These are phyloP conservation scores for Pogonocichla stellata DNA, from an alignment of 2,113 vertebrate genomes.

Conservation along the genomic window DNA sequence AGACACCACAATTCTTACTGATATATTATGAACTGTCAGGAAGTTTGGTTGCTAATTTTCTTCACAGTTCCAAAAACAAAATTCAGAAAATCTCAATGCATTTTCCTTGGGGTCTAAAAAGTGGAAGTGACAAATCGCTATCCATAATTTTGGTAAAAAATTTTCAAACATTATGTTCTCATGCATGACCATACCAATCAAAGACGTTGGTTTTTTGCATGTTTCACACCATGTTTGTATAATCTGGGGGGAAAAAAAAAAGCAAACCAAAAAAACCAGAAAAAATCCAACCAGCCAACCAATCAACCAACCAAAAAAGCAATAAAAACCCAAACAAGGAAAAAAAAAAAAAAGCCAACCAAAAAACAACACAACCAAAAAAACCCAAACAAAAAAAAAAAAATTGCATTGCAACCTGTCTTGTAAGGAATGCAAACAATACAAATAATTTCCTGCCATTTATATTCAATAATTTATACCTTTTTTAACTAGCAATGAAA, in stretches of 20 bases:
- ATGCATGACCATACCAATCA: background rate
- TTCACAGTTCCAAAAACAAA: background rate
- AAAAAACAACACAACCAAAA: no score
- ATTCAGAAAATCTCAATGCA: background rate
- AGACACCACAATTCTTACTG: background rate
- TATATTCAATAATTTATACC: background rate
- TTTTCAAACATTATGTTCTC: background rate
- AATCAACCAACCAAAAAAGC: no score
- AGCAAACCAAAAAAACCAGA: background rate
- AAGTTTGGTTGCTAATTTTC: background rate
- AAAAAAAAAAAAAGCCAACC: no score
- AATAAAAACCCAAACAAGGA: no score
- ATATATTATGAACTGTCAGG: background rate
- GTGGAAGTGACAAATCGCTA: background rate
- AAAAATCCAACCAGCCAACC: no score
- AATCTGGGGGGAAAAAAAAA: background rate
- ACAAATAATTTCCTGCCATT: background rate
- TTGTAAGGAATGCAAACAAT: background rate
- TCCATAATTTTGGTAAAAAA: background rate
- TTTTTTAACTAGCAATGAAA: background rate
- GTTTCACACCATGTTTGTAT: background rate
- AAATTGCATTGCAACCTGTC: background rate
- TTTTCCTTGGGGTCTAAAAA: background rate
- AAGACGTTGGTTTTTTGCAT: background rate
- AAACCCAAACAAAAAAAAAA: background rate